Base-by-base conservation (phyloP, 1,140 invertebrate species). In the Hycleus cichorii region DNA sequence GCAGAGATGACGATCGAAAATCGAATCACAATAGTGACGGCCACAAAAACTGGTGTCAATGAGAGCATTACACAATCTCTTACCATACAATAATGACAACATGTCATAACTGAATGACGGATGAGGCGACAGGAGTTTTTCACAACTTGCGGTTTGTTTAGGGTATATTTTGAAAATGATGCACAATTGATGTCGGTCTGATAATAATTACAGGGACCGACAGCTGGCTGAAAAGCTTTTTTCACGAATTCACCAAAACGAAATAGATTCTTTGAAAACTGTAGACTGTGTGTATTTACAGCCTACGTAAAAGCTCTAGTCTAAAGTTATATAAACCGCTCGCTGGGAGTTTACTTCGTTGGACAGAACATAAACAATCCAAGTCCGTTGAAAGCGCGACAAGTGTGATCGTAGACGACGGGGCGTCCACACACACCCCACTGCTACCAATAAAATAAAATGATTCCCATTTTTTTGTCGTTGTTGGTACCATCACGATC, bases 361-460 rank as follows among this genome's bases (percentile, higher is more conserved):
- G 50, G 47, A 32, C 32, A 32, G 32, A 32, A 32, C 59, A 65
- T 65, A 65, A 65, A 63, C 64, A 63, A 63, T 63, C 52, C 47
- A 48, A 47, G 54, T 62, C 58, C 63, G 65, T 57, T 67, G 65
- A 67, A 67, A 65, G 58, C 32, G 32, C 61, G 62, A 67, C 64
- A 64, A 64, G 64, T 65, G 65, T 65, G 64, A 65, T 61, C 59
- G 32, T 32, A 47, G 56, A 42, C 56, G 52, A 64, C 38, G 60
- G 50, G 64, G 65, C 58, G 61, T 49, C 54, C 54, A 50, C 39
- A 42, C 47, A 57, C 64, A 57, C 64, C 65, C 65, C 64, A 60
- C 57, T 45, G 57, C 61, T 54, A 62, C 65, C 55, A 67, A 65
- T 67, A 67, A 67, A 65, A 67, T 65, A 65, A 67, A 65, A 67